A percentile compares a stretch with the other conserved stretches of the same genome.
Evolutionary conservation across 2,888 invertebrate genomes (phyloP).

Genomic region (Diadromus collaris): DNA sequence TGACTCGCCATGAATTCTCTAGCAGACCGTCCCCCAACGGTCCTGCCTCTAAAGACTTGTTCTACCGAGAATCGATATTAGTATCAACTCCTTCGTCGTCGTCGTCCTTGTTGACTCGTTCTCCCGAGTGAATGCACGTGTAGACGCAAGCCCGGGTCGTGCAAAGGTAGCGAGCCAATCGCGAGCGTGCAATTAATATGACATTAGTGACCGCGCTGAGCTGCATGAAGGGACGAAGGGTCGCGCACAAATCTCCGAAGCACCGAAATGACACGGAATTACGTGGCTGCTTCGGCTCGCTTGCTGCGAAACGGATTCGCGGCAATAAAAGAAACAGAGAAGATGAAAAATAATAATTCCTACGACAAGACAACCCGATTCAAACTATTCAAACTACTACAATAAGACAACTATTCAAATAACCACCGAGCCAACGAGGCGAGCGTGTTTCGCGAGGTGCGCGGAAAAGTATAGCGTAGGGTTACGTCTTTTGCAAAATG

Average conservation of each 20-base stretch:
- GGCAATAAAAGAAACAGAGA: slow-evolving; percentile 37
- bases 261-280: slow-evolving; percentile 63
- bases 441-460: slow-evolving; percentile 44
- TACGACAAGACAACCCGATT: slow-evolving; percentile 22
- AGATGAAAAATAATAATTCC: slow-evolving; percentile 31
- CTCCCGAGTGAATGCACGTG: not conserved
- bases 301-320: slow-evolving; percentile 52
- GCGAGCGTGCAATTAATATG: slow-evolving; percentile 75
- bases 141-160: slow-evolving; percentile 42
- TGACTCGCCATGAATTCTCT: slow-evolving; percentile 60
- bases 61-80: slow-evolving; percentile 53
- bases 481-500: slow-evolving; percentile 34
- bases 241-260: slow-evolving; percentile 64
- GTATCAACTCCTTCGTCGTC: slow-evolving; percentile 26
- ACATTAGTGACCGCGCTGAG: slow-evolving; percentile 71
- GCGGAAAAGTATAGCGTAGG: slow-evolving; percentile 23
- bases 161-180: slow-evolving; percentile 65
- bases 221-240: slow-evolving; percentile 41
- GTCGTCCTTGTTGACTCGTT: slow-evolving; percentile 32
- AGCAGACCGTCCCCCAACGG: slow-evolving; percentile 50
- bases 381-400: slow-evolving; percentile 64
- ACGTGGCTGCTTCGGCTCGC: slow-evolving; percentile 45
- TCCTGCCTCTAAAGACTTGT: slow-evolving; percentile 28
- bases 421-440: slow-evolving; percentile 46
- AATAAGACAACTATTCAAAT: slow-evolving; percentile 65